Conservation (phyloP, 2,888 invertebrate species). For the Macrosoma leucophasiata region DNA sequence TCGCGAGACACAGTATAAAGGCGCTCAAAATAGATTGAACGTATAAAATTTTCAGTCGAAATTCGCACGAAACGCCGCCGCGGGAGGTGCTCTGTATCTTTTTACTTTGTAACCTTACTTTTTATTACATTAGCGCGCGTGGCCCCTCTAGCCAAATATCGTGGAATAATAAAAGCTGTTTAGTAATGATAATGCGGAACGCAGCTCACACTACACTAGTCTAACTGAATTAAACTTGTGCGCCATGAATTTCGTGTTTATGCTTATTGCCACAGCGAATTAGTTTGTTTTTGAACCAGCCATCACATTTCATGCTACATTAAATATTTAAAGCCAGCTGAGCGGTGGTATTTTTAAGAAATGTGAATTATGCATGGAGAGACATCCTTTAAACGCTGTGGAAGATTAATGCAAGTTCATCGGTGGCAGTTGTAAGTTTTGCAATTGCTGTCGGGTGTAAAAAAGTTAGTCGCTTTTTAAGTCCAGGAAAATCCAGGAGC, state of each 20-base stretch:
- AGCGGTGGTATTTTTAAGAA: conserved; percentile 20
- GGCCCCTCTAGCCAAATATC: conserved; percentile 72
- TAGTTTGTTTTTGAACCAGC: conserved; percentile 41
- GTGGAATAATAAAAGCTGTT: conserved; percentile 74
- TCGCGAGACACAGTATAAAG: conserved; percentile 71
- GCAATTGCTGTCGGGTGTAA: conserved; percentile 42
- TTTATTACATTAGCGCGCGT: conserved; percentile 74
- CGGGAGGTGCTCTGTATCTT: conserved; percentile 72
- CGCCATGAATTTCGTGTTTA: conserved; percentile 51
- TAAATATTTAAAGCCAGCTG: conserved; percentile 15
- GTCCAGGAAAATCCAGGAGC: conserved; percentile 45
- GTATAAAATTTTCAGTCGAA: conserved; percentile 75
- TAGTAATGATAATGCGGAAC: conserved; percentile 71
- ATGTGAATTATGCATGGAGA: conserved; percentile 31
- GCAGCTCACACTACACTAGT: conserved; percentile 51
- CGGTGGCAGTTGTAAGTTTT: conserved; percentile 36
- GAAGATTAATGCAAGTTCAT: conserved; percentile 33
- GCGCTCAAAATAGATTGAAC: conserved; percentile 73
- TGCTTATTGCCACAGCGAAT: conserved; percentile 46
- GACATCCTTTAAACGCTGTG: conserved; percentile 30
- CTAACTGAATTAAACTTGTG: conserved; percentile 64
- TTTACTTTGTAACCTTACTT: conserved; percentile 75
- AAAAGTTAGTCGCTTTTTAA: conserved; percentile 55
- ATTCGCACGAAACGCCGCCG: conserved; percentile 69
- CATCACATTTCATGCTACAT: conserved; percentile 31